phyloP scores from a whole-genome alignment of 2,113 vertebrate species.

The Myiozetetes cayanensis region DNA sequence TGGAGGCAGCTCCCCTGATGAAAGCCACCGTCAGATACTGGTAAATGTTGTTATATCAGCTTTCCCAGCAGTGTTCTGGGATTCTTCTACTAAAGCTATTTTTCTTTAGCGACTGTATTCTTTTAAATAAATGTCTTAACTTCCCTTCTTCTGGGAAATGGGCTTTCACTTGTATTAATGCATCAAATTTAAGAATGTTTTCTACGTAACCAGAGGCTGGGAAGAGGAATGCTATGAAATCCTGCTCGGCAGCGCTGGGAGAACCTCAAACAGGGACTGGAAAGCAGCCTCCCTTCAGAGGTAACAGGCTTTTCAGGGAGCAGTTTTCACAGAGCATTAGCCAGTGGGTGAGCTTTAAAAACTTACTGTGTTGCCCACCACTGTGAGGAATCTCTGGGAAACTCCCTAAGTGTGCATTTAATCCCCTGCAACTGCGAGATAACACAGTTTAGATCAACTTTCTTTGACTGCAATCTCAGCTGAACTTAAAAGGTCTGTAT shows the following conservation, averaged over 20 bases:
- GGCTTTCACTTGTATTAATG: slow-evolving; percentile 2
- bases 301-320: not conserved
- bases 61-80: slow-evolving; percentile 25
- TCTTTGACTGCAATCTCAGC: not conserved
- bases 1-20: not conserved
- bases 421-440: not conserved
- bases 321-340: not conserved
- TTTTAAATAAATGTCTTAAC: slow-evolving; percentile 51
- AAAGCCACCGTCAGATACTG: not conserved
- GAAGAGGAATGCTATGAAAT: not conserved
- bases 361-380: not conserved
- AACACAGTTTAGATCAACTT: not conserved
- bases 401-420: fast-evolving
- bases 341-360: not conserved
- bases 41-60: not conserved
- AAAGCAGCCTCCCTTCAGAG: not conserved
- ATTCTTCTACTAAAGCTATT: slow-evolving; percentile 35
- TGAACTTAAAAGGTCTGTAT: not conserved
- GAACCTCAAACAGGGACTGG: not conserved
- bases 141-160: slow-evolving; percentile 39
- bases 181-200: slow-evolving; percentile 29
- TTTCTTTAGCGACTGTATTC: slow-evolving; percentile 14
- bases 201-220: not conserved
- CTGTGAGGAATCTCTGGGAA: not conserved
- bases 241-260: not conserved